Evolutionary conservation across 2,113 vertebrate genomes (phyloP).

Genomic region (Chionomys nivalis): DNA sequence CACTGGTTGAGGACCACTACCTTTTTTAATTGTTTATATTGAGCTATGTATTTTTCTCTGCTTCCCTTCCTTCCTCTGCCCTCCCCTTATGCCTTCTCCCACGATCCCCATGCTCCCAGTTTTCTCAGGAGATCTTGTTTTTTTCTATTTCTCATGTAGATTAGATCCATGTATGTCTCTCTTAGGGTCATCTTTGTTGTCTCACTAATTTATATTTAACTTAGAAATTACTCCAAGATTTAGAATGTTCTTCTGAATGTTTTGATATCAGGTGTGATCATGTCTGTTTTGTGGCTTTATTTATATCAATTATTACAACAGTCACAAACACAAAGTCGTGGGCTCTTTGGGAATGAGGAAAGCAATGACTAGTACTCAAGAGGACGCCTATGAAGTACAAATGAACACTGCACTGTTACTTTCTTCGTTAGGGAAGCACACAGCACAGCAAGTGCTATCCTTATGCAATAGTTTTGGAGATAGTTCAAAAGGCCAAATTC

Average conservation of each 20-base stretch:
- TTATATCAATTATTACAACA: not conserved
- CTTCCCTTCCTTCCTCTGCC: too few species aligned
- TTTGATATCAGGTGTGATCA: not conserved
- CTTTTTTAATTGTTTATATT: not conserved
- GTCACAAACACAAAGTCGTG: not conserved
- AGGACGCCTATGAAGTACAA: not conserved
- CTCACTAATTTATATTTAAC: not conserved
- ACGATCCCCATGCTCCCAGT: too few species aligned
- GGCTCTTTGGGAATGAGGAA: not conserved
- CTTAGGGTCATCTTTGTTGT: too few species aligned
- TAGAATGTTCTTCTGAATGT: not conserved
- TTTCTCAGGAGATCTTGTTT: too few species aligned
- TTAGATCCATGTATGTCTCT: too few species aligned
- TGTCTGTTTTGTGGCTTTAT: not conserved
- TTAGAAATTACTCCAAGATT: not conserved
- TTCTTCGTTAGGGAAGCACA: not conserved
- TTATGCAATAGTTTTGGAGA: not conserved
- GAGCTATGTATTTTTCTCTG: too few species aligned
- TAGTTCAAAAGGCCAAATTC: not conserved
- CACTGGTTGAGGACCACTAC: not conserved
- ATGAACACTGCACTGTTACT: not conserved
- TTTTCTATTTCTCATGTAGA: too few species aligned
- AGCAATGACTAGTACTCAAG: not conserved
- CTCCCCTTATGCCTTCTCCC: too few species aligned
- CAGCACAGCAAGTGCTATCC: not conserved